Percentiles rank a stretch among this genome's conserved stretches.
Evolutionary conservation across 2,797 vertebrate genomes (phyloP).

Genomic region (Poecilia gillii): DNA sequence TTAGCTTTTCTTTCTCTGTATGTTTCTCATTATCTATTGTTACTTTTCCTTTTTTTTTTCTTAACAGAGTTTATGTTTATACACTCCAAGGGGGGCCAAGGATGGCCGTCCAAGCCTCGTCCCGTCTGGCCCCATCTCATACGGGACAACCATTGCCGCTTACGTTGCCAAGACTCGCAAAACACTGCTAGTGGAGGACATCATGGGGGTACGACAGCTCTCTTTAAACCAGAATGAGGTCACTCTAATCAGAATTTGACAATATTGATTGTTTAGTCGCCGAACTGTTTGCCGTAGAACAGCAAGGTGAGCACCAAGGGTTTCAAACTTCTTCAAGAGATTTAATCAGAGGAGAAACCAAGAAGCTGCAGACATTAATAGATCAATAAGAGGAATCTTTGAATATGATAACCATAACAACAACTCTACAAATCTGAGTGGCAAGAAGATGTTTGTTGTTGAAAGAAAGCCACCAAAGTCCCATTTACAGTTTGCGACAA

Average conservation of each 20-base stretch:
- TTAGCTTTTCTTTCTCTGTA: slow-evolving; percentile 14
- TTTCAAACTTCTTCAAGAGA: background rate
- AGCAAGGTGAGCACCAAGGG: background rate
- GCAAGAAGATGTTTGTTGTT: background rate
- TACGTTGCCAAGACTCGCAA: slow-evolving; percentile 96
- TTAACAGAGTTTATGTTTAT: slow-evolving; percentile 93
- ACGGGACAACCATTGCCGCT: slow-evolving; percentile 94
- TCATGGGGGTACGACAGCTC: slow-evolving; percentile 87
- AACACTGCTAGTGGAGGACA: slow-evolving; percentile 94
- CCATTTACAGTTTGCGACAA: background rate
- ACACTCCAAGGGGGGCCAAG: slow-evolving; percentile 92
- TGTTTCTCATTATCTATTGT: slow-evolving; percentile 34
- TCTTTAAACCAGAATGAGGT: background rate
- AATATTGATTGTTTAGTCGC: background rate
- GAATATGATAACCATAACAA: background rate
- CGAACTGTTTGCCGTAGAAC: background rate
- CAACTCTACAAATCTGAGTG: background rate
- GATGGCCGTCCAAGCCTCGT: slow-evolving; percentile 90
- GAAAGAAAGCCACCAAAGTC: background rate
- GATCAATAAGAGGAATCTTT: background rate
- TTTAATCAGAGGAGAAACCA: background rate
- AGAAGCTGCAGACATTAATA: background rate
- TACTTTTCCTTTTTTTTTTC: slow-evolving; percentile 44
- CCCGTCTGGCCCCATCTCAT: slow-evolving; percentile 90
- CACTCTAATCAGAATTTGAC: background rate